A percentile compares a stretch with the other conserved stretches of the same genome.
phyloP scores from a whole-genome alignment of 2,113 vertebrate species.

The Melanotaenia duboulayi region DNA sequence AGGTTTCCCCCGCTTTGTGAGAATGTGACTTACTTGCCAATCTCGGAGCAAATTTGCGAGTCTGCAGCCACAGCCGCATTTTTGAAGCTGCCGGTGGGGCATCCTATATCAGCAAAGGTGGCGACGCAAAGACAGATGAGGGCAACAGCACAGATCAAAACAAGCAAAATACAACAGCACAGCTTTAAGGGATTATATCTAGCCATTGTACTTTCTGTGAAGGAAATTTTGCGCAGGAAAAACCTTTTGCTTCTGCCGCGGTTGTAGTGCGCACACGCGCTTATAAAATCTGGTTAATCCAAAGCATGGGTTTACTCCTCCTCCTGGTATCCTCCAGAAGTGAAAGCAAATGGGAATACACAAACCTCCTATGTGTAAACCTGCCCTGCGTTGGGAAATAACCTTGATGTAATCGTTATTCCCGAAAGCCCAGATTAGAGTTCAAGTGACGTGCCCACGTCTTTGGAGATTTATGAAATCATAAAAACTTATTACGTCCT shows the following conservation, averaged over 20 bases:
- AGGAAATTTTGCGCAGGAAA: background rate
- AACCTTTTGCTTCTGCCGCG: slow-evolving; percentile 1
- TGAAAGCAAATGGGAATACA: slow-evolving; percentile 1
- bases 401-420: background rate
- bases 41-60: slow-evolving; percentile 65
- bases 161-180: slow-evolving; percentile 27
- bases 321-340: background rate
- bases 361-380: background rate
- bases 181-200: slow-evolving; percentile 41
- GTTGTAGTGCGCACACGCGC: slow-evolving; percentile 3
- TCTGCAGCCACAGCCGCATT: slow-evolving; percentile 74
- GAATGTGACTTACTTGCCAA: slow-evolving; percentile 65
- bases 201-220: slow-evolving; percentile 40
- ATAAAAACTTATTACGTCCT: too few relatives aligned
- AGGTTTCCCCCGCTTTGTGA: too few relatives aligned
- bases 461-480: too few relatives aligned
- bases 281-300: slow-evolving; percentile 8
- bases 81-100: slow-evolving; percentile 47
- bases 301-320: background rate
- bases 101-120: background rate
- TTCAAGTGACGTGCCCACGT: background rate
- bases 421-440: background rate
- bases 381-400: background rate
- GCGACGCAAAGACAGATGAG: slow-evolving; percentile 52
- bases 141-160: slow-evolving; percentile 3